A percentile compares a stretch with the other conserved stretches of the same genome.
These are phyloP conservation scores for Cryptophagus acutangulus DNA, from an alignment of 2,888 invertebrate genomes.

Conservation along the genomic window DNA sequence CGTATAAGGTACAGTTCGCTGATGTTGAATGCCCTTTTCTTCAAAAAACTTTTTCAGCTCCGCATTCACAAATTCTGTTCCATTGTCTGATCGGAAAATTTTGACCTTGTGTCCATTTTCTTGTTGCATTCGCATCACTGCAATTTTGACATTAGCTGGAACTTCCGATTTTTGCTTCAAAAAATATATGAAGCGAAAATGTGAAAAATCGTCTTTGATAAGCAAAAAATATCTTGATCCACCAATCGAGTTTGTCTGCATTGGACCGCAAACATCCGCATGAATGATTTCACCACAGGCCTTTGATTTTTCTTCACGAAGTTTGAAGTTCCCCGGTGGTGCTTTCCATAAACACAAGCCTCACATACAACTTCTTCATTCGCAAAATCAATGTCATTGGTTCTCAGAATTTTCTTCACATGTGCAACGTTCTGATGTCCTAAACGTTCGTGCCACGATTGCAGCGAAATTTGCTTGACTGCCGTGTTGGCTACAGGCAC, in stretches of 20 bases:
- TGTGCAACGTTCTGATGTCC: slow-evolving; percentile 11
- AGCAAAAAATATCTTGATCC: slow-evolving; percentile 19
- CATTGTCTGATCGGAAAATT: slow-evolving; percentile 12
- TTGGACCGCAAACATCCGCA: slow-evolving; percentile 10
- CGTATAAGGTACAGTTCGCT: slow-evolving; percentile 10
- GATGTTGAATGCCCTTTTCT: slow-evolving; percentile 10
- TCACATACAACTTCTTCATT: not conserved
- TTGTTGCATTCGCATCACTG: slow-evolving; percentile 11
- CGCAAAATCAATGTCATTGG: not conserved
- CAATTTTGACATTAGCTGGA: slow-evolving; percentile 12
- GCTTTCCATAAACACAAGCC: slow-evolving; percentile 1
- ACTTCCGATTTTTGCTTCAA: slow-evolving; percentile 18
- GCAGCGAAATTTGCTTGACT: too few species aligned
- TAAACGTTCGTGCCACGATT: slow-evolving; percentile 8
- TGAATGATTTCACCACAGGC: not conserved
- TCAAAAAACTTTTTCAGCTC: slow-evolving; percentile 9
- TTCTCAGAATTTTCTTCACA: slow-evolving; percentile 1
- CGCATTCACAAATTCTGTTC: slow-evolving; percentile 15
- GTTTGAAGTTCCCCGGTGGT: not conserved
- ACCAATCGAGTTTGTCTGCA: slow-evolving; percentile 15
- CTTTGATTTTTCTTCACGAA: not conserved
- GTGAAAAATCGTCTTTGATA: slow-evolving; percentile 20
- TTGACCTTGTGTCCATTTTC: slow-evolving; percentile 12
- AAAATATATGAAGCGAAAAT: slow-evolving; percentile 19
- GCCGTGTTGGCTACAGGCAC: too few species aligned